These are phyloP conservation scores for Porites lobata DNA, from an alignment of 92 coral and sea anemone species.

Conservation along the genomic window DNA sequence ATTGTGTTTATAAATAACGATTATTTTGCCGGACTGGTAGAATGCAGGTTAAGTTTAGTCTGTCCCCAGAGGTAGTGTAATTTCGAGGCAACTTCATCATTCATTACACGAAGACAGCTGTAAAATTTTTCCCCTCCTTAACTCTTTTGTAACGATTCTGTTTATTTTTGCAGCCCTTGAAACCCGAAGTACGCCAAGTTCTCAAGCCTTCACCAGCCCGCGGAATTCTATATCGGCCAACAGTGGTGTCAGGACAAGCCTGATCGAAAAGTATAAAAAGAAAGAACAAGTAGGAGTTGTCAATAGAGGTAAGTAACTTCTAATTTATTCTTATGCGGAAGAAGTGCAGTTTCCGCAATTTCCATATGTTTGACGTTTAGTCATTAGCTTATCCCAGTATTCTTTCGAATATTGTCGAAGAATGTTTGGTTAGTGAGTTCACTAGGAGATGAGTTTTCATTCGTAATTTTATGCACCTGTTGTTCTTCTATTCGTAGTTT, in stretches of 20 bases:
- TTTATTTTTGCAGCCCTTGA: constrained; percentile 44
- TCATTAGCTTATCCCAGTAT: neutral
- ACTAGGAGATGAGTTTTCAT: too few relatives aligned
- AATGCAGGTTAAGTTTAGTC: constrained; percentile 2
- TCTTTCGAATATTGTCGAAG: too few relatives aligned
- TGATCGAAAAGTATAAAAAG: constrained; percentile 33
- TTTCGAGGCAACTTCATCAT: constrained; percentile 2
- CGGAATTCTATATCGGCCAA: constrained; percentile 49
- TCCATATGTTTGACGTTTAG: neutral
- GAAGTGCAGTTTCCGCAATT: neutral
- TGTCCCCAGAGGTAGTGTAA: neutral
- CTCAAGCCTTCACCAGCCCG: constrained; percentile 35
- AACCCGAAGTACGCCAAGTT: constrained; percentile 21
- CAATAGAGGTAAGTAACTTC: constrained; percentile 23
- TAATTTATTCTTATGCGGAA: constrained; percentile 2
- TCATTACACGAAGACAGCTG: neutral
- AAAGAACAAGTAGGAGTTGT: constrained; percentile 42
- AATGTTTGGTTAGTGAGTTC: too few relatives aligned
- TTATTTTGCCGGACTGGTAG: neutral
- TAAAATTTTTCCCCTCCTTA: neutral
- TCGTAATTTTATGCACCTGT: too few relatives aligned
- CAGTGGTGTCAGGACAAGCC: constrained; percentile 14
- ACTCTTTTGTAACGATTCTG: neutral
- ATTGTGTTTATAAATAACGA: neutral
- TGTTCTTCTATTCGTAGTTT: too few relatives aligned